Evolutionary conservation across 2,888 invertebrate genomes (phyloP), one percentile per base, ranked within the genome.

Genomic region (Marasmarcha lunaedactyla): DNA sequence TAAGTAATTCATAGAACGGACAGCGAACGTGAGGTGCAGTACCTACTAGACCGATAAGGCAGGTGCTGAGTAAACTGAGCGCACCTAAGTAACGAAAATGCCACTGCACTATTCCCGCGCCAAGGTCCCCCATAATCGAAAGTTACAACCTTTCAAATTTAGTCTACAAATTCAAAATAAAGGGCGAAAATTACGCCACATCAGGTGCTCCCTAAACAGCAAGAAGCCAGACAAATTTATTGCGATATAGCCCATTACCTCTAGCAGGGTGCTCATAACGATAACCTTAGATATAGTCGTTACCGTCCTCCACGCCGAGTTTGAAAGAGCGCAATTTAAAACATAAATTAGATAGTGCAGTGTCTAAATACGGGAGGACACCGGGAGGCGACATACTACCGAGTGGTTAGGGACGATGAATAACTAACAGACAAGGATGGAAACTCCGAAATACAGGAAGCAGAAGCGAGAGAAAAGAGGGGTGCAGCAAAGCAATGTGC

Each of bases 1-100:
- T 78, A 71, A 78, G 78, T 74, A 78, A 81, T 79, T 78, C 77
- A 76, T 74, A 79, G 77, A 76, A 73, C 71, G 73, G 72, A 70
- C 71, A 74, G 76, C 68, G 73, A 72, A 71, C 71, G 73, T 64
- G 72, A 73, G 76, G 77, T 71, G 74, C 66, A 70, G 72, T 70
- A 20, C 20, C 20, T 20, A 20, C 55, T 62, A 50, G 68, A 71
- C 71, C 62, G 74, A 79, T 79, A 81, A 72, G 81, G 81, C 83
- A 81, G 81, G 81, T 81, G 79, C 81, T 81, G 79, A 78, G 79
- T 79, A 81, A 83, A 68, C 67, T 59, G 55, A 61, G 49, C 67
- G 63, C 20, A 20, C 20, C 20, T 20, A n/a, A n/a, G n/a, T n/a
- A 5, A 7, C 20, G 20, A 20, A 72, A 77, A 77, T 77, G 71